Percentiles rank a stretch among this genome's conserved stretches.
Evolutionary conservation across 2,797 vertebrate genomes (phyloP).

Genomic region (Cygnus olor): DNA sequence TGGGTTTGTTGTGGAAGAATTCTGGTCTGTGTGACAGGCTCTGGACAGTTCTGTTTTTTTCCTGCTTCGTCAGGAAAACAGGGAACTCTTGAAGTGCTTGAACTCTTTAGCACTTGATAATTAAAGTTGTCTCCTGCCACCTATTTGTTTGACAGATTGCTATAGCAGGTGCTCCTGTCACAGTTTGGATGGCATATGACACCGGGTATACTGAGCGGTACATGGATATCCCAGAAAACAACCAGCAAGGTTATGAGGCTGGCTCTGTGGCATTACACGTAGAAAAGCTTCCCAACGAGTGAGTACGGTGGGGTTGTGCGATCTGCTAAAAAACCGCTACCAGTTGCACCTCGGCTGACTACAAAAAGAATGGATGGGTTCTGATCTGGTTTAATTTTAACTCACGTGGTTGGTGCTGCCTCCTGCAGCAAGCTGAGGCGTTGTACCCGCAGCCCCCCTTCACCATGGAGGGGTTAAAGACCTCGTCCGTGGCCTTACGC

Average conservation of each 20-base stretch:
- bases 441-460: background rate
- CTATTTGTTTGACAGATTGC: constrained; percentile 84
- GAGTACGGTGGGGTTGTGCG: constrained; percentile 57
- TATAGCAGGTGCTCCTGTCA: constrained; percentile 95
- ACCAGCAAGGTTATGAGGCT: constrained; percentile 95
- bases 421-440: background rate
- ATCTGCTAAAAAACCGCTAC: background rate
- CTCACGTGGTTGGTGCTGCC: rapidly evolving
- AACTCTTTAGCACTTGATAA: background rate
- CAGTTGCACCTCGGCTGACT: background rate
- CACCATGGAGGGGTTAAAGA: background rate
- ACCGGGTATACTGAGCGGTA: constrained; percentile 97
- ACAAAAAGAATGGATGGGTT: background rate
- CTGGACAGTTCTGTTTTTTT: too few relatives aligned
- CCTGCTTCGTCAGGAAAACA: background rate
- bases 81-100: background rate
- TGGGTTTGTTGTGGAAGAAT: background rate
- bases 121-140: constrained; percentile 8
- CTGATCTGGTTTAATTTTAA: rapidly evolving
- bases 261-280: constrained; percentile 96
- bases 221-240: constrained; percentile 96
- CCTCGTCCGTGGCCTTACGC: rapidly evolving
- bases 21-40: background rate
- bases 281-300: constrained; percentile 97
- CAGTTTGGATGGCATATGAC: constrained; percentile 98